phyloP scores from a whole-genome alignment of 1,140 invertebrate species.

The Armadillidium nasatum region DNA sequence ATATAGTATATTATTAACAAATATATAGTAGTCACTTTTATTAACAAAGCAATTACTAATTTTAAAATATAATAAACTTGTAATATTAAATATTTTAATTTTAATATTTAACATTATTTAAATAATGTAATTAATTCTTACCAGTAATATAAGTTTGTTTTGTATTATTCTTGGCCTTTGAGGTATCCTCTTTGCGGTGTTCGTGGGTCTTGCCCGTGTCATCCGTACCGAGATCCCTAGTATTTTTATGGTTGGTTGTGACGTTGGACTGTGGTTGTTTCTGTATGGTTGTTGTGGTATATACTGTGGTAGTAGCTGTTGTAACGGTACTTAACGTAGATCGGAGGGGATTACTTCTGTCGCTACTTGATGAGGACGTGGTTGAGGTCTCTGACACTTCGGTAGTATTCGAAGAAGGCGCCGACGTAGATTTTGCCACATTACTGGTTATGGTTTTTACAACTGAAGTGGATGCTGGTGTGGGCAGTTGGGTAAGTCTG shows the following conservation, averaged over 20 bases:
- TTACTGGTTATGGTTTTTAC: background rate
- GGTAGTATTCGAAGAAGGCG: background rate
- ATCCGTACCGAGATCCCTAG: background rate
- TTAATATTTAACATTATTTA: no score
- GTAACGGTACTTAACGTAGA: background rate
- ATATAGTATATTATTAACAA: no score
- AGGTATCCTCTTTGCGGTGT: background rate
- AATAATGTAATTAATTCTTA: background rate
- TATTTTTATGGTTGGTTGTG: background rate
- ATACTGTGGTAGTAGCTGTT: background rate
- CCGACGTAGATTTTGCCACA: background rate
- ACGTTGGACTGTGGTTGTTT: background rate
- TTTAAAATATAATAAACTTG: no score
- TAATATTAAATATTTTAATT: no score
- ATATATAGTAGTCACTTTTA: no score
- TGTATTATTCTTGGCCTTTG: background rate
- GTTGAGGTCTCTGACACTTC: no score
- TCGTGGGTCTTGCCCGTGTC: background rate
- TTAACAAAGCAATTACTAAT: no score
- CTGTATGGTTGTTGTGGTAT: background rate
- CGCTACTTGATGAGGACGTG: no score
- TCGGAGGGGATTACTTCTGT: background rate
- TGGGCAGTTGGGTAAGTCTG: background rate
- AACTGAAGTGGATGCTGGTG: background rate
- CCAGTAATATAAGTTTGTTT: constrained; percentile 2